Conservation (phyloP, 2,797 vertebrate species). For the Limnodromus scolopaceus region DNA sequence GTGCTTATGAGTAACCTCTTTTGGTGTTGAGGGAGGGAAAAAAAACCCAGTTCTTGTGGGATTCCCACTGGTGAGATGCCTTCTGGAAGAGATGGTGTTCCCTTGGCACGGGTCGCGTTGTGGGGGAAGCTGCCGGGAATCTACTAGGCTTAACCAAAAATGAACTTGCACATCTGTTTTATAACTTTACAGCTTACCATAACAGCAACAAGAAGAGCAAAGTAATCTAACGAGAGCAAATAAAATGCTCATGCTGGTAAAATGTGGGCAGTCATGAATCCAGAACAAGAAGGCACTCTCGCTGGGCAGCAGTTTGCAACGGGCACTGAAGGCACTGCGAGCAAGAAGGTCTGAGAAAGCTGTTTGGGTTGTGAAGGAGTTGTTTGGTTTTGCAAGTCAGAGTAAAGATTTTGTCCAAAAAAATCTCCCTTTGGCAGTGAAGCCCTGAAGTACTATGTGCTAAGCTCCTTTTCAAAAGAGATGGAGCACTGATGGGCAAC, state of each 20-base stretch:
- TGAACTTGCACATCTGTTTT: not conserved
- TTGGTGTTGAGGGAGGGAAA: not conserved
- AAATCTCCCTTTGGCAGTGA: not conserved
- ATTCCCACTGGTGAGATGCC: not conserved
- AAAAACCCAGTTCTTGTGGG: rapidly evolving
- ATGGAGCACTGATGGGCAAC: not conserved
- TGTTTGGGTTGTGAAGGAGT: not conserved
- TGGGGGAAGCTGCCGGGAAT: not conserved
- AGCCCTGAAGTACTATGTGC: not conserved
- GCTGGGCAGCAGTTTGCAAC: not conserved
- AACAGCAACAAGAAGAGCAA: not conserved
- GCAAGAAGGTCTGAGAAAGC: not conserved
- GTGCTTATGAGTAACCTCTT: not conserved
- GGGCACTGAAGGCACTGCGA: not conserved
- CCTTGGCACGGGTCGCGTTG: not conserved
- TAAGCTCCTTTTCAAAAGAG: not conserved
- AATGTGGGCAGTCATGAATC: not conserved
- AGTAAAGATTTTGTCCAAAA: not conserved
- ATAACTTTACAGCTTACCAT: not conserved
- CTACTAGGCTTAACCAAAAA: not conserved
- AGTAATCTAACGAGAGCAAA: not conserved
- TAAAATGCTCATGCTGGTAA: not conserved
- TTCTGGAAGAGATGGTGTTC: not conserved
- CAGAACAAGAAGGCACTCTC: not conserved
- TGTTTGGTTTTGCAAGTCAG: not conserved